Percentiles rank a stretch among this genome's conserved stretches.
Conservation (phyloP, 2,888 invertebrate genomes). For the Acanthosepion esculentum region DNA sequence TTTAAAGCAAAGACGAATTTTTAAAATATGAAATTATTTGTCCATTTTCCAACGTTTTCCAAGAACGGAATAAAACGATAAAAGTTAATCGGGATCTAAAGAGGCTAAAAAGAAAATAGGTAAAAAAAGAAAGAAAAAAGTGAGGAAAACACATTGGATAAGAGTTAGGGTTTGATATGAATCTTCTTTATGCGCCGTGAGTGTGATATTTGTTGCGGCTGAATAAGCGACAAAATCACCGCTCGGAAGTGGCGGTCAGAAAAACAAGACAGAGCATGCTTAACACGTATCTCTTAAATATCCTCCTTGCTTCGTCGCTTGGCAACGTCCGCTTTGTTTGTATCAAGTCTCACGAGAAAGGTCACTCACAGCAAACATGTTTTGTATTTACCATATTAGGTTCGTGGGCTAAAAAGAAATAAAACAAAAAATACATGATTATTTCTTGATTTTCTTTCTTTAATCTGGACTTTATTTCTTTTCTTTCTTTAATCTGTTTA, state of each 20-base stretch:
- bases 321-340: background rate
- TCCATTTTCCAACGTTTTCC: no score
- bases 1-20: no score
- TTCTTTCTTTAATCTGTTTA: no score
- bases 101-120: background rate
- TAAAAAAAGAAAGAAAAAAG: background rate
- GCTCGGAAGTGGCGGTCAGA: background rate
- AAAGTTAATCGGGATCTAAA: no score
- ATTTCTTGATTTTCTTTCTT: background rate
- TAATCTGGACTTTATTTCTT: no score
- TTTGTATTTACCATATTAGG: background rate
- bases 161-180: background rate
- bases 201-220: slow-evolving; percentile 18
- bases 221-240: background rate
- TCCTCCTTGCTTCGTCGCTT: background rate
- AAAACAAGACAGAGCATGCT: background rate
- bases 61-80: no score
- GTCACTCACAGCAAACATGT: background rate
- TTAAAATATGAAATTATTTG: no score
- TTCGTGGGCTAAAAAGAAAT: background rate
- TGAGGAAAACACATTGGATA: background rate
- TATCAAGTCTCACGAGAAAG: background rate
- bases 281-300: background rate
- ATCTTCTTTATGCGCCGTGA: background rate
- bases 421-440: background rate